Conservation (phyloP, 2,888 invertebrate species). For the Platycheirus albimanus region DNA sequence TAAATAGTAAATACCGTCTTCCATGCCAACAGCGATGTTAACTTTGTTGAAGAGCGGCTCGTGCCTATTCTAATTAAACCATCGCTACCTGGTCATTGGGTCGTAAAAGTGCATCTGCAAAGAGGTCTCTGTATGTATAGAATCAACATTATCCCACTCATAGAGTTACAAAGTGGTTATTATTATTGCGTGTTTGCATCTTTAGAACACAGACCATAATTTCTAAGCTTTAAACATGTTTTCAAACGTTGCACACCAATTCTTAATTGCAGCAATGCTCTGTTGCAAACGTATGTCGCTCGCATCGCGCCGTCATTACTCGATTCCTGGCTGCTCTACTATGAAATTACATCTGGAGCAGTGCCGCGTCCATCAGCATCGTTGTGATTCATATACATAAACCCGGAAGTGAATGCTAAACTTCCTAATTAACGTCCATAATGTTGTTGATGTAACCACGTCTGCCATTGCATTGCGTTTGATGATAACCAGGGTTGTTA, state of each 20-base stretch:
- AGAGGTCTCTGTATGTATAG: slow-evolving; percentile 24
- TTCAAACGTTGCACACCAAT: slow-evolving; percentile 57
- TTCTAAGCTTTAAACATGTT: slow-evolving; percentile 62
- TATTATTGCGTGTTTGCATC: background rate
- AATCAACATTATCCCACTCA: slow-evolving; percentile 26
- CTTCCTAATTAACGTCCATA: slow-evolving; percentile 71
- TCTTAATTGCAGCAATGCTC: slow-evolving; percentile 56
- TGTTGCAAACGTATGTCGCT: background rate
- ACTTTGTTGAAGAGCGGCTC: slow-evolving; percentile 24
- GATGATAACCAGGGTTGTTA: slow-evolving; percentile 23
- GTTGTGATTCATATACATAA: slow-evolving; percentile 47
- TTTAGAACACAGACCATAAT: slow-evolving; percentile 2
- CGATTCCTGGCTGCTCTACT: slow-evolving; percentile 67
- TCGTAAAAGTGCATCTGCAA: slow-evolving; percentile 47
- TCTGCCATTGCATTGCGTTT: slow-evolving; percentile 25
- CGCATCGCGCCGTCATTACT: slow-evolving; percentile 58
- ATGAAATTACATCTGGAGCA: slow-evolving; percentile 73
- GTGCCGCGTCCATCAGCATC: slow-evolving; percentile 45
- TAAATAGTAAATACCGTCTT: slow-evolving; percentile 27
- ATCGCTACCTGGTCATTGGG: slow-evolving; percentile 49
- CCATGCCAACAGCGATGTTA: slow-evolving; percentile 2
- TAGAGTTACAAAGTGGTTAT: background rate
- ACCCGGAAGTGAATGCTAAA: slow-evolving; percentile 73
- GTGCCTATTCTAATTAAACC: slow-evolving; percentile 63
- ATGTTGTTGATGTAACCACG: slow-evolving; percentile 63